Percentiles rank a stretch among this genome's conserved stretches.
Evolutionary conservation across 2,113 vertebrate genomes (phyloP).

Genomic region (Empidonax traillii): DNA sequence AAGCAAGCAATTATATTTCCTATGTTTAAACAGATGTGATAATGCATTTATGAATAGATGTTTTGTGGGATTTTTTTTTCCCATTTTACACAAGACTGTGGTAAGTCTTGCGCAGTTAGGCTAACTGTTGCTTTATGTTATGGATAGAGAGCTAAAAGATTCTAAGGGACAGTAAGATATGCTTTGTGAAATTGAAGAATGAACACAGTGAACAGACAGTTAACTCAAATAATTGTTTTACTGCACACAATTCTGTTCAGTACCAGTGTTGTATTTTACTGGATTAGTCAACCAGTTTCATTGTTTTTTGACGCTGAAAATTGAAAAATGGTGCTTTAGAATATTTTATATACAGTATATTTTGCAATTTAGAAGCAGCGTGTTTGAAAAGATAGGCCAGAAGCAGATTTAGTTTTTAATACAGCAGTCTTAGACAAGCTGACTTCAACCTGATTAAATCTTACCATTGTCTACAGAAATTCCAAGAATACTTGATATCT

Average conservation of each 20-base stretch:
- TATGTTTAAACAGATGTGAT: background rate
- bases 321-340: constrained; percentile 16
- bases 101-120: background rate
- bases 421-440: constrained; percentile 72
- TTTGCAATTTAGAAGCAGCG: constrained; percentile 70
- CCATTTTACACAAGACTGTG: background rate
- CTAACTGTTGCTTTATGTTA: background rate
- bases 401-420: constrained; percentile 66
- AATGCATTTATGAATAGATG: background rate
- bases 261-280: constrained; percentile 12
- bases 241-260: constrained; percentile 10
- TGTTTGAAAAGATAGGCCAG: constrained; percentile 71
- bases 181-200: constrained; percentile 6
- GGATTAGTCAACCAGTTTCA: constrained; percentile 35
- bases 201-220: background rate
- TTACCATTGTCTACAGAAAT: constrained; percentile 99
- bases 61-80: background rate
- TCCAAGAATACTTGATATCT: constrained; percentile 99
- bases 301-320: constrained; percentile 6
- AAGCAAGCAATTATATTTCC: background rate
- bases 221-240: constrained; percentile 17
- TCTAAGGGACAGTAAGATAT: constrained; percentile 39
- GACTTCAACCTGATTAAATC: constrained; percentile 83
- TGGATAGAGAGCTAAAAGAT: constrained; percentile 15
- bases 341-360: background rate